phyloP scores from a whole-genome alignment of 2,888 invertebrate species.

The Digitonthophagus gazella region DNA sequence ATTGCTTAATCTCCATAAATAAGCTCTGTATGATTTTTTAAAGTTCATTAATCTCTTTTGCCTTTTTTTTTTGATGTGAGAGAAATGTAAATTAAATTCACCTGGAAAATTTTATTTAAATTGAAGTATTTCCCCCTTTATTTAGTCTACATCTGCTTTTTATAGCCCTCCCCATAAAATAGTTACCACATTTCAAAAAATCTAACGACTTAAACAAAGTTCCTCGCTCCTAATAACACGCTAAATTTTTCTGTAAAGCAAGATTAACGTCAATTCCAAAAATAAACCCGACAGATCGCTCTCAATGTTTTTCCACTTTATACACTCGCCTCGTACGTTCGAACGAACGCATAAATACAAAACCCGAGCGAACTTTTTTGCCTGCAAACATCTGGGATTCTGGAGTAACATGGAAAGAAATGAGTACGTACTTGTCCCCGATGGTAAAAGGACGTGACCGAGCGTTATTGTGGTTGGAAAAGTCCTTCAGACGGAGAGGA shows the following conservation, averaged over 20 bases:
- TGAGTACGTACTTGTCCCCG: neutral
- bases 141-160: neutral
- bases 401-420: neutral
- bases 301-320: neutral
- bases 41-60: too few relatives aligned
- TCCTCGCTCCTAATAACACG: neutral
- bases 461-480: neutral
- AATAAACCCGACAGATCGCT: neutral
- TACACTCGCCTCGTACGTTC: neutral
- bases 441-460: neutral
- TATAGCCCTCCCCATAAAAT: neutral
- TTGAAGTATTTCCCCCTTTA: too few relatives aligned
- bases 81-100: too few relatives aligned
- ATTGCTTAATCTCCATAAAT: too few relatives aligned
- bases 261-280: neutral
- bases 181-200: neutral
- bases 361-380: neutral
- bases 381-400: neutral
- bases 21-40: too few relatives aligned
- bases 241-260: neutral
- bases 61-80: too few relatives aligned
- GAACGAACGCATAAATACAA: neutral
- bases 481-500: neutral
- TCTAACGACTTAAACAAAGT: neutral
- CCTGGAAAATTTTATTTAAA: neutral